Conservation (phyloP, 2,888 invertebrate genomes). For the Drosophila putrida region DNA sequence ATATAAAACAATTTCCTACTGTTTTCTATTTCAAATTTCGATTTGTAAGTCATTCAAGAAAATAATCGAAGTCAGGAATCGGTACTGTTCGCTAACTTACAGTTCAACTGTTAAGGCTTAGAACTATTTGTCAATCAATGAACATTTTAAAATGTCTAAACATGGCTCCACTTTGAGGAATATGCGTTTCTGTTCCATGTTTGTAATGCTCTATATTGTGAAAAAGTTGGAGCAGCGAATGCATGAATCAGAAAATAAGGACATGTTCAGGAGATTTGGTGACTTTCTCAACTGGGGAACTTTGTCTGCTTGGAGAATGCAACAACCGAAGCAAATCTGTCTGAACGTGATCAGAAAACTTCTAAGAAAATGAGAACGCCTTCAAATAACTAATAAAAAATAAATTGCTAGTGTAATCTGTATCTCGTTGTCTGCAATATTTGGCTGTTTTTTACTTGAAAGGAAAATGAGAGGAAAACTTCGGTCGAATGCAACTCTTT, state of each 20-base stretch:
- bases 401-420: constrained; percentile 4
- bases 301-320: neutral
- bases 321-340: neutral
- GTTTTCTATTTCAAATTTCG: no score
- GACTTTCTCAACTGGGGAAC: neutral
- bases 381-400: neutral
- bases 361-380: neutral
- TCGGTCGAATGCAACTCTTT: neutral
- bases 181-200: constrained; percentile 57
- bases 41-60: no score
- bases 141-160: constrained; percentile 9
- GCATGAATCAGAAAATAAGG: neutral
- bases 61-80: no score
- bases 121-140: constrained; percentile 26
- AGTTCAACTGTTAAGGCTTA: neutral
- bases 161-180: constrained; percentile 17
- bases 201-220: constrained; percentile 54
- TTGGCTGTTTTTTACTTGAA: neutral
- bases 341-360: constrained; percentile 3
- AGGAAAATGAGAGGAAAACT: neutral
- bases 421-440: neutral
- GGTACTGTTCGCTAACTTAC: neutral
- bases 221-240: constrained; percentile 20
- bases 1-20: no score
- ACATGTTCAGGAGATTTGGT: neutral